Evolutionary conservation across 2,113 vertebrate species (phyloP).

Genomic region (Pygoscelis antarcticus): DNA sequence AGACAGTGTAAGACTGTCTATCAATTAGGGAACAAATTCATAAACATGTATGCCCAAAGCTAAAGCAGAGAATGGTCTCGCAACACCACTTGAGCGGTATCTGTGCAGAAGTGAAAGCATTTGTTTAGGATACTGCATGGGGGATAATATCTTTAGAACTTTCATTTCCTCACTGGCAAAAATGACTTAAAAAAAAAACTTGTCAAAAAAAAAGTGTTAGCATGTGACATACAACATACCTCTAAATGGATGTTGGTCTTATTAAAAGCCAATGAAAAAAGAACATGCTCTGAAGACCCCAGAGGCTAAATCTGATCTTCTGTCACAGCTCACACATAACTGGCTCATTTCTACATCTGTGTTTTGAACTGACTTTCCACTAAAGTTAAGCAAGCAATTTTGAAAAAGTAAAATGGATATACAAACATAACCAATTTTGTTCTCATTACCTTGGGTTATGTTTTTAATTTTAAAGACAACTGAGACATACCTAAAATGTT

Average conservation of each 20-base stretch:
- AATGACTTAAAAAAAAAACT: not conserved
- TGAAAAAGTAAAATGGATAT: not conserved
- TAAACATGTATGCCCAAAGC: not conserved
- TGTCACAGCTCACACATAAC: not conserved
- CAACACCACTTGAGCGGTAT: not conserved
- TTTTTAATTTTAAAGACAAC: not conserved
- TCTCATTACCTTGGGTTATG: not conserved
- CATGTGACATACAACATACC: not conserved
- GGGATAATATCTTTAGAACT: not conserved
- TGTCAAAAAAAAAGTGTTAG: not conserved
- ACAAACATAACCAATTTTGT: not conserved
- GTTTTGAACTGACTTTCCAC: not conserved
- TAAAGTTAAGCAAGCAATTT: not conserved
- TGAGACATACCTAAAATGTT: not conserved
- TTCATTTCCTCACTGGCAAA: not conserved
- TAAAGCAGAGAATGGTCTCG: not conserved
- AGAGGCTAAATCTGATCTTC: not conserved
- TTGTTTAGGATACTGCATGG: not conserved
- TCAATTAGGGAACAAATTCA: not conserved
- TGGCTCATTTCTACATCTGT: not conserved
- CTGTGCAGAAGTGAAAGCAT: not conserved
- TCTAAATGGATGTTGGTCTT: not conserved
- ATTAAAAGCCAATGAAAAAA: not conserved
- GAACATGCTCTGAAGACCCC: not conserved
- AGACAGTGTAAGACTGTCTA: not conserved